Evolutionary conservation across 2,888 invertebrate genomes (phyloP), one percentile per base, ranked within the genome.

Genomic region (Nomada fucata): DNA sequence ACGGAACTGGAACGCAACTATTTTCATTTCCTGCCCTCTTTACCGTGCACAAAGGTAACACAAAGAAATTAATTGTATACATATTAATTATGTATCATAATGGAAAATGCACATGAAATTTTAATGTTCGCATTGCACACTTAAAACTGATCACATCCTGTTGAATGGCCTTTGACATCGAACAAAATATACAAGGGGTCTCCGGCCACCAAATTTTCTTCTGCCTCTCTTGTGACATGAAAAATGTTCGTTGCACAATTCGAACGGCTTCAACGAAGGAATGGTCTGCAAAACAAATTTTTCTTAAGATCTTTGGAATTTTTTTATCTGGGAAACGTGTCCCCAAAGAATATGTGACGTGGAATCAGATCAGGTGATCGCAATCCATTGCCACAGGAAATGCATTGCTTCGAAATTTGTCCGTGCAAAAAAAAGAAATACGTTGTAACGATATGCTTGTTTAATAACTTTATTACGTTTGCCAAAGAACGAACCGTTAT

Each of bases 381-480:
- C 26, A 29, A 63, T 20, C 15, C n/a, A 29, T 44, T 13, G 61
- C 42, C n/a, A 4, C 18, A 44, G 42, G 42, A 26, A 47, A 47
- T 23, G 26, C n/a, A 20, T n/a, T 65, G 0, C 9, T 18, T 2
- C 11, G 13, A 52, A 67, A n/a, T 18, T 13, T n/a, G 23, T 44
- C 18, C 15, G n/a, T 0, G 0, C 13, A 13, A 23, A 13, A 44
- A 36, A 23, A 50, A 64, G 23, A 72, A 63, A 63, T 42, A 5
- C 10, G 13, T 55, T 29, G 20, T 11, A 44, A 44, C 26, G 11
- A 2, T 2, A 44, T 18, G 7, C 52, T 61, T 52, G 7, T 18
- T 1, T 4, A 29, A 36, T 9, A 15, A 57, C 13, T 73, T 73
- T 67, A 57, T 73, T 18, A 36, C 23, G 10, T 44, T 57, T 55